Base-by-base conservation (phyloP, 2,797 vertebrate species). In the Acestrorhynchus altus region DNA sequence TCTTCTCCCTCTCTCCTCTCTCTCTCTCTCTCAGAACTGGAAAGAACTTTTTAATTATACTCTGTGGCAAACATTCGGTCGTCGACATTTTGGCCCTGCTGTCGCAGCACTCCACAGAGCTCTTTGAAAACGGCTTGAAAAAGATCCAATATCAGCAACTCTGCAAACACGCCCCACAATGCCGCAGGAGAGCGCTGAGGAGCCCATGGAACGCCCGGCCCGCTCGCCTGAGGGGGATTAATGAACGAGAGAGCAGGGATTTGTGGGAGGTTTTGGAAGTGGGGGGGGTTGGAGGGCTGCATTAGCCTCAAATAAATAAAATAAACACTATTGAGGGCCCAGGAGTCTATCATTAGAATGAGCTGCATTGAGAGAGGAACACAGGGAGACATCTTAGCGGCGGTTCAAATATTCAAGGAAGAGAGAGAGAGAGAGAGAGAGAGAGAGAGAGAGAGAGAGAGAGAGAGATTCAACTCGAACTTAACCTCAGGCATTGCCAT, bases 11-110 rank as follows among this genome's bases (percentile, higher is more conserved):
- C 31, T 35, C 31, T 35, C 31, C 6, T 35, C 31, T 35, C 18
- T 46, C 35, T 49, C 26, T 35, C 59, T 79, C 80, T 85, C 76
- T 22, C 81, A 64, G 61, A 39, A 74, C 83, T 85, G 86, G 84
- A 85, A 84, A 86, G 71, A 78, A 82, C 82, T 84, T 87, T 89
- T 89, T 89, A 89, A 90, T 87, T 90, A 89, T 81, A 79, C 85
- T 85, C 83, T 86, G n/a, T n/a, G 79, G 83, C 75, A 89, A 88
- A 88, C 82, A 87, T 85, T 87, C 76, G 47, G 74, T 59, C 52
- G 69, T 74, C 79, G 81, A 88, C 84, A 89, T 88, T 87, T 83
- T 57, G 75, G 73, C 49, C 70, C 77, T 42, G 42, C 78, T 79
- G 87, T 83, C 87, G 83, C 88, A 85, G 79, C 74, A 72, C 78